phyloP scores from a whole-genome alignment of 2,113 vertebrate species.

The Salvelinus fontinalis region DNA sequence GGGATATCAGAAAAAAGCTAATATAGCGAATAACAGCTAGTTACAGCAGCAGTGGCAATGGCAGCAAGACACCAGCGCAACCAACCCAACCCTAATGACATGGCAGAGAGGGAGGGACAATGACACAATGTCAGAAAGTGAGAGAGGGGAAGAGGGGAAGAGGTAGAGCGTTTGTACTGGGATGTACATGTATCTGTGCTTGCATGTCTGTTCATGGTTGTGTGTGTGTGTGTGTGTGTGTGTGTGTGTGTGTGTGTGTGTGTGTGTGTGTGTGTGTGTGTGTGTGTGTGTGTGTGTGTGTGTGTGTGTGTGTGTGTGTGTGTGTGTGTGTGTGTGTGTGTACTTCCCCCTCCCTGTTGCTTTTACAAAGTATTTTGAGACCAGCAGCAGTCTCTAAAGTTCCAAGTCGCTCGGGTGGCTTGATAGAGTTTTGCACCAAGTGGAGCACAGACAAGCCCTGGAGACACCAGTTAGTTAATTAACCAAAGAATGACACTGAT shows the following conservation, averaged over 20 bases:
- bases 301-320: no score
- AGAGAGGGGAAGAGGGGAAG: no score
- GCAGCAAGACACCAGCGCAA: no score
- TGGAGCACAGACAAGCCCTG: constrained; percentile 50
- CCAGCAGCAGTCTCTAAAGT: constrained; percentile 50
- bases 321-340: constrained; percentile 13
- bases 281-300: neutral
- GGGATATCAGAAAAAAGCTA: constrained; percentile 39
- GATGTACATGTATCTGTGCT: neutral
- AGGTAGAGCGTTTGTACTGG: no score
- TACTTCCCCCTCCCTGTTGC: constrained; percentile 28
- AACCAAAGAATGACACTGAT: constrained; percentile 62
- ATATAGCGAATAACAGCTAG: neutral
- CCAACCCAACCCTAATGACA: neutral
- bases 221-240: neutral
- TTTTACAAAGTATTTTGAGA: constrained; percentile 60
- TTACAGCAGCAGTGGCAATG: no score
- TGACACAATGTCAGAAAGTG: neutral
- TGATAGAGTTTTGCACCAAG: constrained; percentile 60
- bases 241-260: neutral
- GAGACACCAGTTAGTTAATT: constrained; percentile 71
- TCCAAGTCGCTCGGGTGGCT: constrained; percentile 51
- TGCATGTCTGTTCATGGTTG: constrained; percentile 48
- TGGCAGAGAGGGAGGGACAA: neutral
- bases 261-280: neutral